A percentile compares a stretch with the other conserved stretches of the same genome.
phyloP scores from a whole-genome alignment of 2,888 invertebrate genomes.

The Tipula vernalis region DNA sequence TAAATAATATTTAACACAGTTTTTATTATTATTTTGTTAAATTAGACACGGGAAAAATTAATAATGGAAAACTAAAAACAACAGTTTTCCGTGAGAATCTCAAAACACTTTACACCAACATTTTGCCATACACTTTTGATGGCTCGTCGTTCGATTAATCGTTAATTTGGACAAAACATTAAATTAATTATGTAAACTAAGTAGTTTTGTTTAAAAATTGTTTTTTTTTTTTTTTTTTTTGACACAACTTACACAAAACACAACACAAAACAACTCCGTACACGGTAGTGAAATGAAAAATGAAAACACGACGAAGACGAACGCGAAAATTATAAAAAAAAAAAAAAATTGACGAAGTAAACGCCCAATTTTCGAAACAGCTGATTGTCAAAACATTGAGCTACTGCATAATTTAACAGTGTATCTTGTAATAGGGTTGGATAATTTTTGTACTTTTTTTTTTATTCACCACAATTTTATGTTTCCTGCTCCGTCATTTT shows the following conservation, averaged over 20 bases:
- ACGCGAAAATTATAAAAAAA: neutral
- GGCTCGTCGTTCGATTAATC: neutral
- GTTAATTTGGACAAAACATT: neutral
- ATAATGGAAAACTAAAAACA: neutral
- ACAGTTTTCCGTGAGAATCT: neutral
- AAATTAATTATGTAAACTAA: neutral
- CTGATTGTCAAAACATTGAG: neutral
- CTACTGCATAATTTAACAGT: neutral
- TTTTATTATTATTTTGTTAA: neutral
- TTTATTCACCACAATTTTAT: neutral
- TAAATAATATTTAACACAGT: neutral
- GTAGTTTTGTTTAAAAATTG: neutral
- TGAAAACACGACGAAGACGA: neutral
- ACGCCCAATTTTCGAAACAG: neutral
- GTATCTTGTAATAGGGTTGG: neutral
- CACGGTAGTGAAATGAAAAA: neutral
- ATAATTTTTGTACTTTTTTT: neutral
- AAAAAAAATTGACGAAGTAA: neutral
- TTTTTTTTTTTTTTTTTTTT: neutral
- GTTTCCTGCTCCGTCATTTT: neutral
- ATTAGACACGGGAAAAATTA: neutral
- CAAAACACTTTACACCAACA: neutral
- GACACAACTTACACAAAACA: neutral
- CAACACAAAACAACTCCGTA: neutral
- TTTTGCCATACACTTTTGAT: neutral